Evolutionary conservation across 2,888 invertebrate genomes (phyloP).

Genomic region (Andrena chrysosceles): DNA sequence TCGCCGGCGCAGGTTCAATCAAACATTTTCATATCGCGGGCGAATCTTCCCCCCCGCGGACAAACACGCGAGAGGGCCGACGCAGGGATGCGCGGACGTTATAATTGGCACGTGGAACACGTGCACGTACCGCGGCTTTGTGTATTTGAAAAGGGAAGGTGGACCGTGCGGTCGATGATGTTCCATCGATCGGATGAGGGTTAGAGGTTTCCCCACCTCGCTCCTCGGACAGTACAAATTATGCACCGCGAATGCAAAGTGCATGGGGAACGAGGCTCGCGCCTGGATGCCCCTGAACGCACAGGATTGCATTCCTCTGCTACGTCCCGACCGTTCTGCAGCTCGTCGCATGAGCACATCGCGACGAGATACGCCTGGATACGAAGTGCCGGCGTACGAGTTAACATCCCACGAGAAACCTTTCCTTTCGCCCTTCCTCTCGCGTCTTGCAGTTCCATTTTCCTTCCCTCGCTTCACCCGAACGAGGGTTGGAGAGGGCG

Average conservation of each 20-base stretch:
- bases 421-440: constrained; percentile 20
- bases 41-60: constrained; percentile 6
- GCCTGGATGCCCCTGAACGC: constrained; percentile 78
- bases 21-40: constrained; percentile 42
- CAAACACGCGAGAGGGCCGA: constrained; percentile 13
- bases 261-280: constrained; percentile 79
- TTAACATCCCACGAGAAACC: constrained; percentile 70
- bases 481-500: too few relatives aligned
- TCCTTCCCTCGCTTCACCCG: neutral
- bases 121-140: constrained; percentile 9
- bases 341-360: constrained; percentile 37
- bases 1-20: constrained; percentile 22
- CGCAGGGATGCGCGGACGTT: constrained; percentile 29
- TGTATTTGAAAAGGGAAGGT: constrained; percentile 42
- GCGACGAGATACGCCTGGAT: constrained; percentile 48
- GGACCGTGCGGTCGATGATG: constrained; percentile 61
- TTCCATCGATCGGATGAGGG: constrained; percentile 64
- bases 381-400: constrained; percentile 40
- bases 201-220: constrained; percentile 55
- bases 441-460: constrained; percentile 4
- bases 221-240: constrained; percentile 74
- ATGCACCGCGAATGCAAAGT: constrained; percentile 79
- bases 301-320: constrained; percentile 75
- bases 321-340: constrained; percentile 35
- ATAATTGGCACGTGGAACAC: constrained; percentile 59